Percentiles rank a stretch among this genome's conserved stretches.
These are phyloP conservation scores for Sweltsa coloradensis DNA, from an alignment of 1,140 invertebrate genomes.

Conservation along the genomic window DNA sequence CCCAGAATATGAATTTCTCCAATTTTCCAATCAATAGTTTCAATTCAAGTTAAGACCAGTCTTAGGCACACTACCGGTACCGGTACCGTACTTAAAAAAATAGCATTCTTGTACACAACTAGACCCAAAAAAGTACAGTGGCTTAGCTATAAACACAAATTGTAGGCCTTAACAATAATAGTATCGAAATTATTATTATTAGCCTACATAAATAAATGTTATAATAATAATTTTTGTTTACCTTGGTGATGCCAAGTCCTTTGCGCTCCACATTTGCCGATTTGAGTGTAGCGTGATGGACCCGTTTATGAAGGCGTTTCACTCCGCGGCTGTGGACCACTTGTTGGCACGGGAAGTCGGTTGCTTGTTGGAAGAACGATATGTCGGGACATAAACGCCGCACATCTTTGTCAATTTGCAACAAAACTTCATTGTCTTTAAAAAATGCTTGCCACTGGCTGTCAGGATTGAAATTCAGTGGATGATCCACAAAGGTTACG, in stretches of 20 bases:
- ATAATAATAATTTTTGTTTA: constrained; percentile 33
- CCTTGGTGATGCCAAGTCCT: constrained; percentile 81
- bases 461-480: constrained; percentile 84
- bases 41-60: too few relatives aligned
- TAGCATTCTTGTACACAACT: too few relatives aligned
- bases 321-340: constrained; percentile 61
- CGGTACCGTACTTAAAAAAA: too few relatives aligned
- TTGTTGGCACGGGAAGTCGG: constrained; percentile 66
- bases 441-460: constrained; percentile 91
- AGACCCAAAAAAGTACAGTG: too few relatives aligned
- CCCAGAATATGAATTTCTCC: too few relatives aligned
- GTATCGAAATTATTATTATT: too few relatives aligned
- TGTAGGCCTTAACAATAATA: too few relatives aligned
- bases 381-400: constrained; percentile 88
- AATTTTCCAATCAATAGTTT: too few relatives aligned
- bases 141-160: too few relatives aligned
- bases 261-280: constrained; percentile 79
- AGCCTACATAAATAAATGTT: too few relatives aligned
- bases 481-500: constrained; percentile 60
- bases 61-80: too few relatives aligned
- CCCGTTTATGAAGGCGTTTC: constrained; percentile 72
- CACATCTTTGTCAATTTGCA: constrained; percentile 97
- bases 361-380: constrained; percentile 90
- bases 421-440: constrained; percentile 90
- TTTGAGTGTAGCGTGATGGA: constrained; percentile 72